phyloP scores from a whole-genome alignment of 1,140 invertebrate species.

The Drosophila pseudoananassae region DNA sequence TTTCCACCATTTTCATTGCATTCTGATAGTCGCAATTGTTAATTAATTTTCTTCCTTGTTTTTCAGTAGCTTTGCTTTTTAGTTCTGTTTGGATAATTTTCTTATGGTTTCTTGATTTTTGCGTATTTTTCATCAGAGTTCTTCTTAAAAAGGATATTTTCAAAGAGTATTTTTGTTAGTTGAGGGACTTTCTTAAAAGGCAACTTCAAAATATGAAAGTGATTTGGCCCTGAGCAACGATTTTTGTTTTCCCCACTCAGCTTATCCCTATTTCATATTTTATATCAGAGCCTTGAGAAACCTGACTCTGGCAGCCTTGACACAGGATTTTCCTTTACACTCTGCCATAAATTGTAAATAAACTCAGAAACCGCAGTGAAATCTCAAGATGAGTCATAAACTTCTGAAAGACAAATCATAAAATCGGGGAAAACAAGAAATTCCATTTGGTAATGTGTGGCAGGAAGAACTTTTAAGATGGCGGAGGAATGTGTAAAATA shows the following conservation, averaged over 20 bases:
- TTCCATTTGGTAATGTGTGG: conserved; percentile 6
- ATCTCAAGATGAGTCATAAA: conserved; percentile 38
- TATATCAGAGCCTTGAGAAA: not conserved
- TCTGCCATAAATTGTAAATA: conserved; percentile 40
- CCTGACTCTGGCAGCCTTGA: conserved; percentile 8
- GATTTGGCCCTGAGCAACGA: not conserved
- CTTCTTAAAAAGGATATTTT: not conserved
- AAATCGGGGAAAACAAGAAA: conserved; percentile 8
- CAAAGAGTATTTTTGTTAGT: conserved; percentile 5
- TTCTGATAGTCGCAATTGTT: conserved; percentile 24
- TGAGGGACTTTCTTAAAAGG: conserved; percentile 24
- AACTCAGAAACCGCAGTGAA: conserved; percentile 13
- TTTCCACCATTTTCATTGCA: conserved; percentile 34
- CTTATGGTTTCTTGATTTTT: not conserved
- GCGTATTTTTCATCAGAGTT: not conserved
- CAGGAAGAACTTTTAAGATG: not conserved
- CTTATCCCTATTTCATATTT: conserved; percentile 3
- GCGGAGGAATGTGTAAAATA: not conserved
- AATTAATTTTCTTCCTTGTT: conserved; percentile 19
- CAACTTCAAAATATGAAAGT: not conserved
- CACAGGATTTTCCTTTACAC: conserved; percentile 13
- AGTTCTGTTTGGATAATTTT: conserved; percentile 32
- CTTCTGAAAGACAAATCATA: conserved; percentile 32
- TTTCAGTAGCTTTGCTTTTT: conserved; percentile 1
- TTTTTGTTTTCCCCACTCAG: not conserved